Base-by-base conservation (phyloP, 1,140 invertebrate species). In the Globodera rostochiensis region DNA sequence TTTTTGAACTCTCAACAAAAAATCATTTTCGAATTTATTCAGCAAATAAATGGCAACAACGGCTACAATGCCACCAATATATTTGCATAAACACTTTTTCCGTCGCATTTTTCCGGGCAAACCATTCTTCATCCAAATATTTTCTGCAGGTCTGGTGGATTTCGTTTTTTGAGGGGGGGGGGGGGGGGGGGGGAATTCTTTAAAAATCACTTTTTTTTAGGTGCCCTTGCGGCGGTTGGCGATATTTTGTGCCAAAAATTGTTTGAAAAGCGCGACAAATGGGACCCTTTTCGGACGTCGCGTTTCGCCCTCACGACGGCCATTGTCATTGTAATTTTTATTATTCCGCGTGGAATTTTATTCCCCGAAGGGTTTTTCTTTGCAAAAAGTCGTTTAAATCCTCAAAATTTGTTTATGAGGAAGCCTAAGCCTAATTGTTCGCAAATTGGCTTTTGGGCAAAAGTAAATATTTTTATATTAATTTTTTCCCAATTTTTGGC, bases 241-340 rank as follows among this genome's bases (percentile, higher is more conserved):
- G 85, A 84, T 64, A 71, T 76, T 36, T 7, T 77, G 13, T 85
- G 84, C 77, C 83, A 84, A 53, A 67, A 82, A 50, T 21, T 67
- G 19, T 66, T 84, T 49, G 83, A 84, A 49, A 84, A 84, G 71
- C 36, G 47, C 6, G 53, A 82, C 19, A 13, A 83, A n/a, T 47
- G 49, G n/a, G 83, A 84, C 64, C 47, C 45, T 5, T 8, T 57
- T 9, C 21, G 83, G 21, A 36, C 82, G 21, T 74, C 79, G 36
- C 69, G 74, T 21, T 84, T 84, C 46, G 83, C 64, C n/a, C 71
- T 84, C 19, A 77, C 84, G 8, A 85, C 82, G 6, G 49, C 84
- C 9, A 57, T 75, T 53, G 21, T 83, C 36, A 71, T 82, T 45
- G 82, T 83, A 25, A 47, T 36, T 71, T 36, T 81, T 67, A 25